Percentiles rank a stretch among this genome's conserved stretches.
These are phyloP conservation scores for Episyrphus balteatus DNA, from an alignment of 1,140 invertebrate species.

Conservation along the genomic window DNA sequence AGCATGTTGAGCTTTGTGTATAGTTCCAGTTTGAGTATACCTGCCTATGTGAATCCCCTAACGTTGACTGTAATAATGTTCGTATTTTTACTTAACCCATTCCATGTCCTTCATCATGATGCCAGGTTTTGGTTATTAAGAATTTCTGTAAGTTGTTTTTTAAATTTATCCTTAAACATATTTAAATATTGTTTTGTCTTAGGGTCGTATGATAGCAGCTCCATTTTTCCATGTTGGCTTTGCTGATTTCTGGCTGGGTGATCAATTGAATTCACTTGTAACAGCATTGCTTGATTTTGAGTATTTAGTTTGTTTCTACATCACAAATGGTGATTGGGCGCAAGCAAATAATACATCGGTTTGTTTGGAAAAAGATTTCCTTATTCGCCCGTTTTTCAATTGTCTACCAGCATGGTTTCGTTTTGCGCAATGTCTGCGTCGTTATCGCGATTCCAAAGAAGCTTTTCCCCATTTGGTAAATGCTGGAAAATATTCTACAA, in stretches of 20 bases:
- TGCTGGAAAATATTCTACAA: constrained; percentile 96
- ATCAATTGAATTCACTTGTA: constrained; percentile 92
- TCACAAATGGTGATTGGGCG: constrained; percentile 61
- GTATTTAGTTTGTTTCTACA: constrained; percentile 78
- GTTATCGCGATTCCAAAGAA: constrained; percentile 81
- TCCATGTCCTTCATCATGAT: constrained; percentile 84
- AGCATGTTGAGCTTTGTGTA: constrained; percentile 73
- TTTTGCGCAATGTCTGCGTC: constrained; percentile 92
- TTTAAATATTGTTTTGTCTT: constrained; percentile 21
- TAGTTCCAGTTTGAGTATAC: constrained; percentile 75
- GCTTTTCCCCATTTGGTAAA: constrained; percentile 93
- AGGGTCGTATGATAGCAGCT: constrained; percentile 77
- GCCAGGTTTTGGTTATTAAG: constrained; percentile 74
- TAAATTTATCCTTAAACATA: not conserved
- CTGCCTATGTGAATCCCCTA: constrained; percentile 83
- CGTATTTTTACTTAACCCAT: constrained; percentile 82
- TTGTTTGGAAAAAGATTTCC: constrained; percentile 50
- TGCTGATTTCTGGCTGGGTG: constrained; percentile 99
- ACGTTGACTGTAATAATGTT: constrained; percentile 78
- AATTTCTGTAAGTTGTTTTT: constrained; percentile 52
- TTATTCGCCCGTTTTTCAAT: constrained; percentile 68
- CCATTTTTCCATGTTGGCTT: constrained; percentile 95
- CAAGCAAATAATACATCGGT: constrained; percentile 46
- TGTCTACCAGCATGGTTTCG: constrained; percentile 94
- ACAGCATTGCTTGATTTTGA: constrained; percentile 88